These are phyloP conservation scores for Frankliniella intonsa DNA, from an alignment of 2,888 invertebrate genomes.

Conservation along the genomic window DNA sequence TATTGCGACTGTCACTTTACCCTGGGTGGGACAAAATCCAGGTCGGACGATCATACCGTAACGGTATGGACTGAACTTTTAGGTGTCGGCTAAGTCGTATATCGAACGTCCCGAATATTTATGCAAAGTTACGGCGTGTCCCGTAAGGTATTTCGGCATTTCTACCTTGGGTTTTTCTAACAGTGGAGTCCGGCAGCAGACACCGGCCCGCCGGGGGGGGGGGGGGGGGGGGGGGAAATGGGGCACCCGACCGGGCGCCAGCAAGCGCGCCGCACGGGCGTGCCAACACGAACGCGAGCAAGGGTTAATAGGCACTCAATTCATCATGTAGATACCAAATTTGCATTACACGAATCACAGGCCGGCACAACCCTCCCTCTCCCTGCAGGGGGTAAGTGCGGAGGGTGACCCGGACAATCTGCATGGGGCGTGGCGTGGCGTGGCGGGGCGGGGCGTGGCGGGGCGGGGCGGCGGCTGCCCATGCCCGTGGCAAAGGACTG, in stretches of 20 bases:
- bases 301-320: slow-evolving; percentile 25
- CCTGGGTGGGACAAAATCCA: too few relatives aligned
- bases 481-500: not conserved
- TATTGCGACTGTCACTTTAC: too few relatives aligned
- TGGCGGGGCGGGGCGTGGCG: not conserved
- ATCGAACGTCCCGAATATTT: too few relatives aligned
- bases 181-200: too few relatives aligned
- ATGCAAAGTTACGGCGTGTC: too few relatives aligned
- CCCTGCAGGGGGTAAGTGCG: not conserved
- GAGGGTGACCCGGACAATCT: not conserved
- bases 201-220: not conserved
- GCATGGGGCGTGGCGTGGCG: not conserved
- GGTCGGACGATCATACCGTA: too few relatives aligned
- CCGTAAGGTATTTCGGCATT: too few relatives aligned
- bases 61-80: too few relatives aligned
- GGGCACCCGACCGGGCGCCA: not conserved
- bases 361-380: not conserved
- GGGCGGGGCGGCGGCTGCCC: too few relatives aligned
- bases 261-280: not conserved
- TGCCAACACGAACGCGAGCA: not conserved
- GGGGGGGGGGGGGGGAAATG: not conserved
- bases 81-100: too few relatives aligned
- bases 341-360: slow-evolving; percentile 19
- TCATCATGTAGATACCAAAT: slow-evolving; percentile 11
- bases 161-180: too few relatives aligned